phyloP scores from a whole-genome alignment of 2,888 invertebrate genomes.

The Blastobasis adustella region DNA sequence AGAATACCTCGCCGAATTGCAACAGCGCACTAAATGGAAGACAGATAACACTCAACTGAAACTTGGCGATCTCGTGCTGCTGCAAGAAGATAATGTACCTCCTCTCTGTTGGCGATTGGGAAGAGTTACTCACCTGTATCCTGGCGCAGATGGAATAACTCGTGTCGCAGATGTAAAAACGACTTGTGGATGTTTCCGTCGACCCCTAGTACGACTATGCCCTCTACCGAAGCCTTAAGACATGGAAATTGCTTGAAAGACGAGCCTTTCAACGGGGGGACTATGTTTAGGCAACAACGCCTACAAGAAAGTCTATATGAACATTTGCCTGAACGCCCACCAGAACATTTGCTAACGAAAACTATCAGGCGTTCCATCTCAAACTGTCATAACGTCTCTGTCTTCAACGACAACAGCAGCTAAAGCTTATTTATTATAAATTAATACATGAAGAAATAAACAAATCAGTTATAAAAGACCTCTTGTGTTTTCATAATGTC shows the following conservation, averaged over 20 bases:
- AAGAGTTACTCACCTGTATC: constrained; percentile 6
- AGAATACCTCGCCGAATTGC: constrained; percentile 18
- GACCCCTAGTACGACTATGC: constrained; percentile 5
- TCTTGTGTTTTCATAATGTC: no score
- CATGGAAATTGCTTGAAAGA: neutral
- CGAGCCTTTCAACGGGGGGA: constrained; percentile 5
- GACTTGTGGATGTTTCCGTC: constrained; percentile 2
- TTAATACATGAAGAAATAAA: no score
- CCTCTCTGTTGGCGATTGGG: constrained; percentile 9
- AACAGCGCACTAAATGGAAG: constrained; percentile 23
- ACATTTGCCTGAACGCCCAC: no score
- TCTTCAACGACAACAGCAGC: no score
- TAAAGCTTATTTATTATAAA: no score
- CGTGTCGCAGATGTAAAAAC: constrained; percentile 9
- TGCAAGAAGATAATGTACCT: constrained; percentile 11
- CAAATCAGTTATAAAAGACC: no score
- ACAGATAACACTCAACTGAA: constrained; percentile 3
- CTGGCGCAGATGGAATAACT: constrained; percentile 5
- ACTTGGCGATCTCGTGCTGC: constrained; percentile 11
- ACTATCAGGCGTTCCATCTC: no score
- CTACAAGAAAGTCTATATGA: neutral
- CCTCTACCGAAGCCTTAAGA: constrained; percentile 1
- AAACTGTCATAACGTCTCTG: no score
- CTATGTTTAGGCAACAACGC: neutral
- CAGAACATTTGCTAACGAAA: no score